A percentile compares a stretch with the other conserved stretches of the same genome.
These are phyloP conservation scores for Agonopterix arenella DNA, from an alignment of 2,888 invertebrate genomes.

Conservation along the genomic window DNA sequence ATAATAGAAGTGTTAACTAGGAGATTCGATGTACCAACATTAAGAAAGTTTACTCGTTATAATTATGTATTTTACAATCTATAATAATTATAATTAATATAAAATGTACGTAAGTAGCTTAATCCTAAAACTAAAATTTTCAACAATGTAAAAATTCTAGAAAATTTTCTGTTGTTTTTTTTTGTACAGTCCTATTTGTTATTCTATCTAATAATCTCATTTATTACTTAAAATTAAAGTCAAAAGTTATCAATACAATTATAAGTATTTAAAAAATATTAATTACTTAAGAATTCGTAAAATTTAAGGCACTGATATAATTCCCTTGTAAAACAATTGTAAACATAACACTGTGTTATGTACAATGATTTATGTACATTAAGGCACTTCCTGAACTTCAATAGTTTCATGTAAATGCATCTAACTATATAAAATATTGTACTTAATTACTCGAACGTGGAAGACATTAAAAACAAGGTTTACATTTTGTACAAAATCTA, in stretches of 20 bases:
- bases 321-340: slow-evolving; percentile 24
- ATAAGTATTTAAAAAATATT: slow-evolving; percentile 8
- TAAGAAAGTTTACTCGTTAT: slow-evolving; percentile 31
- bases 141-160: slow-evolving; percentile 63
- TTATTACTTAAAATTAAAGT: too few relatives aligned
- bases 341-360: slow-evolving; percentile 5
- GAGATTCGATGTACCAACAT: slow-evolving; percentile 49
- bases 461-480: slow-evolving; percentile 36
- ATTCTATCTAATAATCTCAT: slow-evolving; percentile 56
- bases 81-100: slow-evolving; percentile 14
- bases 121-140: slow-evolving; percentile 31
- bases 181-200: slow-evolving; percentile 45
- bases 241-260: background rate
- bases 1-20: slow-evolving; percentile 46
- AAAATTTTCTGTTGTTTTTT: slow-evolving; percentile 29
- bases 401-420: slow-evolving; percentile 25
- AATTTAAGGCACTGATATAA: slow-evolving; percentile 36
- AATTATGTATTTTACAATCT: slow-evolving; percentile 25
- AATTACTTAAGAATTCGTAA: background rate
- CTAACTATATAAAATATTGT: slow-evolving; percentile 25
- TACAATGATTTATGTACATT: slow-evolving; percentile 10
- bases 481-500: slow-evolving; percentile 38
- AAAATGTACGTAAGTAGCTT: slow-evolving; percentile 20
- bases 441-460: slow-evolving; percentile 38
- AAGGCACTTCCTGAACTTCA: slow-evolving; percentile 2